phyloP scores from a whole-genome alignment of 1,140 invertebrate genomes.

The Anastrepha obliqua region DNA sequence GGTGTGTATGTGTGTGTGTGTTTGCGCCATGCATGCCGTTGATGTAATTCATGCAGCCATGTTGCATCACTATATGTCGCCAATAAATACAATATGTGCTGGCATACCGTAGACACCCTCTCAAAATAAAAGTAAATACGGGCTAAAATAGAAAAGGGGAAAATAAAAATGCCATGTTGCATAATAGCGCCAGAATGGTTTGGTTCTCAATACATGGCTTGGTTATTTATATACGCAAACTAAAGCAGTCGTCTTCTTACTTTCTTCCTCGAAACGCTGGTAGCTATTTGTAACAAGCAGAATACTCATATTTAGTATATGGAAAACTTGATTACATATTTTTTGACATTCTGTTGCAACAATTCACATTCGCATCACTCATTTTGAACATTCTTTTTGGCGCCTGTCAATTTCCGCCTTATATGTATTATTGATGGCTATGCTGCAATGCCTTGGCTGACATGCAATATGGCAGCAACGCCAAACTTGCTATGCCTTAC shows the following conservation, averaged over 20 bases:
- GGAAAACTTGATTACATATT: slow-evolving; percentile 2
- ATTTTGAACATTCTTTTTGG: slow-evolving; percentile 8
- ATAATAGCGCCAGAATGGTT: neutral
- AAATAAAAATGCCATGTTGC: neutral
- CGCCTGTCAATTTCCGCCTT: slow-evolving; percentile 26
- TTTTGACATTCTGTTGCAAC: slow-evolving; percentile 12
- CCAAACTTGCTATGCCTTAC: neutral
- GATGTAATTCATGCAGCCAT: slow-evolving; percentile 30
- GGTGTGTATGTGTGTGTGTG: neutral
- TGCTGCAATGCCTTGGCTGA: neutral
- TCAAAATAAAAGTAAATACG: neutral
- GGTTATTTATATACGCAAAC: neutral
- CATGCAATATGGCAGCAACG: no score
- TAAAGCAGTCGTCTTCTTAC: neutral
- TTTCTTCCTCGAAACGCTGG: neutral
- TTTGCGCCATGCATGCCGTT: neutral
- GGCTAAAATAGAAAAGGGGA: neutral
- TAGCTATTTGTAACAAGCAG: neutral
- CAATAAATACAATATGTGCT: slow-evolving; percentile 1
- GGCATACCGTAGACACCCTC: neutral
- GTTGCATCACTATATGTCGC: slow-evolving; percentile 30
- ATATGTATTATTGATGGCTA: neutral
- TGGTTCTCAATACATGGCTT: neutral
- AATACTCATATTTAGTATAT: neutral
- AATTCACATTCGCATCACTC: neutral